Base-by-base conservation (phyloP, 2,113 vertebrate genomes). In the Poeciliopsis prolifica region DNA sequence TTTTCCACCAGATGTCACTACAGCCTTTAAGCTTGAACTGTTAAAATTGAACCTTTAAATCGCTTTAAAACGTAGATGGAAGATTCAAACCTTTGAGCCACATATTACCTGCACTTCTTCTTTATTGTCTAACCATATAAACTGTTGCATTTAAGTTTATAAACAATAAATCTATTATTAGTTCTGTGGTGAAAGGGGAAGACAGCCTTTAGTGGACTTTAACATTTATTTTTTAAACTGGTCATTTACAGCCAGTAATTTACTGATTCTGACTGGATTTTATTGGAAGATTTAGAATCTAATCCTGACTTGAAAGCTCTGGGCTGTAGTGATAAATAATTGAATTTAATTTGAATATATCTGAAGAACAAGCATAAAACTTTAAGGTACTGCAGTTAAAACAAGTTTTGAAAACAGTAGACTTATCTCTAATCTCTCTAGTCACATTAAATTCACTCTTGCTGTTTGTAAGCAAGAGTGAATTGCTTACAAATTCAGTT, bases 1-100 rank as follows among this genome's bases (percentile, higher is more conserved):
- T 33, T 48, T 40, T 66, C 65, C 65, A 66, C 65, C 65, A 66
- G 65, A 66, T 66, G 65, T 66, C 65, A 15, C 65, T 40, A 13
- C 31, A 26, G 35, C 22, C 0, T 40, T n/a, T 42, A 66, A n/a
- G 24, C 24, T 0, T 15, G 4, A 66, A 26, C 13, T 42, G 24
- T 14, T 40, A 3, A 65, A 65, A 35, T 14, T 14, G 63, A 24
- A n/a, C 37, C 19, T 26, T 13, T 66, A 22, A 65, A 40, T 7
- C 64, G 8, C 4, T 51, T 51, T 51, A 51, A 51, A 54, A 54
- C 19, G 2, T 8, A 9, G 48, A 54, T 19, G 40, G 12, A 14
- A 19, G 19, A 54, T 7, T 22, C 15, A 19, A 22, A 24, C 24
- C 51, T 58, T n/a, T 58, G 24, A 7, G 17, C 9, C 51, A n/a